A percentile compares a stretch with the other conserved stretches of the same genome.
Conservation (phyloP, 2,888 invertebrate genomes). For the Sphaeridia pumilis region DNA sequence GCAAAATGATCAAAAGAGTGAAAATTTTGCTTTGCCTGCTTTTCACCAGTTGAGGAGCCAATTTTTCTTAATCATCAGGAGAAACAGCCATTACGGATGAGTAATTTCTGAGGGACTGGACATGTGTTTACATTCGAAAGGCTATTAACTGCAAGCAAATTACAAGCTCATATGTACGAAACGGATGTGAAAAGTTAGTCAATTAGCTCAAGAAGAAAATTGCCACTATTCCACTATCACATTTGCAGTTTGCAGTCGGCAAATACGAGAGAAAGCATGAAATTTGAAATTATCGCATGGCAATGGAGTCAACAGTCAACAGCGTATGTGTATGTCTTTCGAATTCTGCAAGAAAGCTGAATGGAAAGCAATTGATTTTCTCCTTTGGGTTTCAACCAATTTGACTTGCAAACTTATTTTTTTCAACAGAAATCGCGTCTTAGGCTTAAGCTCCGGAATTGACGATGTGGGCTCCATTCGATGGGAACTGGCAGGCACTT, state of each 20-base stretch:
- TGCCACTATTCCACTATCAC: neutral
- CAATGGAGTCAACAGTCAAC: neutral
- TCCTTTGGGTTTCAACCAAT: neutral
- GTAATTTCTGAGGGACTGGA: too few species aligned
- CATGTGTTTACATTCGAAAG: too few species aligned
- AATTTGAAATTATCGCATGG: neutral
- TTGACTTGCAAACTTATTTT: too few species aligned
- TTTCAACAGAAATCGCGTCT: constrained; percentile 55
- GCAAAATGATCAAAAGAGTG: too few species aligned
- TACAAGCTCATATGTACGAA: neutral
- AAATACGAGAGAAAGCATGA: too few species aligned
- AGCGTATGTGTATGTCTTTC: too few species aligned
- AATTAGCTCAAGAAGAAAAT: neutral
- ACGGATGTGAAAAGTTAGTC: neutral
- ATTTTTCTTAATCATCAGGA: too few species aligned
- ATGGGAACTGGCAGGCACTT: constrained; percentile 69
- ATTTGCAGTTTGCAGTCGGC: neutral
- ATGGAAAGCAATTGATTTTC: neutral
- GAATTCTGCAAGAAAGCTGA: neutral
- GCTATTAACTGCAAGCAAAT: too few species aligned
- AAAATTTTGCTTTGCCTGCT: too few species aligned
- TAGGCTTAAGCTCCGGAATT: constrained; percentile 58
- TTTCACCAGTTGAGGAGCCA: too few species aligned
- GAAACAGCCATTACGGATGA: too few species aligned
- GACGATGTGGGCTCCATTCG: constrained; percentile 62